These are phyloP conservation scores for Lutraria rhynchaena DNA, from an alignment of 1,140 invertebrate species.

Conservation along the genomic window DNA sequence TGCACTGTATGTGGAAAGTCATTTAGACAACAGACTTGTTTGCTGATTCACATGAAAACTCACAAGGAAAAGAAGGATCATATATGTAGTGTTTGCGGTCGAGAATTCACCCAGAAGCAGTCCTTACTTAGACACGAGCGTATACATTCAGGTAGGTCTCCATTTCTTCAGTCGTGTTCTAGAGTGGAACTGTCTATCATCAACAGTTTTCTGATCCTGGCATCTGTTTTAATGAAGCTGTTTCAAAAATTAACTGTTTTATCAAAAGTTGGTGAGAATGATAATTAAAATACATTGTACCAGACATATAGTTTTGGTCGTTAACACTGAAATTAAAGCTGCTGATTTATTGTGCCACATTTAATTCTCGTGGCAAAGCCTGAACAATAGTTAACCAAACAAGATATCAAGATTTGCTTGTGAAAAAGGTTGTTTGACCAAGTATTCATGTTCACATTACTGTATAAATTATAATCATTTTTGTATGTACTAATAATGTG, in stretches of 20 bases:
- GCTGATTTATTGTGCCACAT: no score
- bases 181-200: no score
- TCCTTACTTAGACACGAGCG: conserved; percentile 74
- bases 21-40: conserved; percentile 68
- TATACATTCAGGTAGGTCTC: conserved; percentile 69
- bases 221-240: background rate
- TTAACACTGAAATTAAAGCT: no score
- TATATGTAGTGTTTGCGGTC: conserved; percentile 73
- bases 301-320: no score
- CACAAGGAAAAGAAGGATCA: conserved; percentile 72
- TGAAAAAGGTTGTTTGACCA: no score
- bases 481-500: no score
- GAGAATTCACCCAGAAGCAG: conserved; percentile 76
- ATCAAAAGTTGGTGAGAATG: background rate
- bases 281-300: background rate
- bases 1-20: conserved; percentile 71
- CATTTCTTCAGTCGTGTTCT: no score
- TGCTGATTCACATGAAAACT: conserved; percentile 71
- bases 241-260: background rate
- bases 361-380: no score
- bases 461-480: no score
- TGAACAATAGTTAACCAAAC: no score
- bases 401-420: no score
- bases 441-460: no score
- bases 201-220: background rate